Conservation (phyloP, 2,888 invertebrate genomes). For the Odontocerum albicorne region DNA sequence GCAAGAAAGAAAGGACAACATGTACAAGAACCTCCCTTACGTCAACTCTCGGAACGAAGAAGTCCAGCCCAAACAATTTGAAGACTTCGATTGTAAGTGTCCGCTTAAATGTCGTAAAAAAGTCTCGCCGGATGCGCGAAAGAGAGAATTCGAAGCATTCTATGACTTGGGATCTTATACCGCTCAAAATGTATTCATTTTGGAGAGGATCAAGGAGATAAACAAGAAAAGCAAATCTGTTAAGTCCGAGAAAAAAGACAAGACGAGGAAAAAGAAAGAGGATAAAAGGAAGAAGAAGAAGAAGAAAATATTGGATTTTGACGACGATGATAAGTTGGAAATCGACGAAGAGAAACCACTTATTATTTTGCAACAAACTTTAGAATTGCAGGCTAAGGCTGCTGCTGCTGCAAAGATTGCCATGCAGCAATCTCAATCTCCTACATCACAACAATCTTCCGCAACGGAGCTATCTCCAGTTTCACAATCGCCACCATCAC, state of each 20-base stretch:
- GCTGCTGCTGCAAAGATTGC: too few species aligned
- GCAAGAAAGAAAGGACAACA: conserved; percentile 13
- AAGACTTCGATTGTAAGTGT: conserved; percentile 11
- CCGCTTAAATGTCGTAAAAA: conserved; percentile 12
- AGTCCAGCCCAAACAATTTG: conserved; percentile 11
- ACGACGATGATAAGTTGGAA: too few species aligned
- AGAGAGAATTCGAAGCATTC: conserved; percentile 9
- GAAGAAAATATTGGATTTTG: too few species aligned
- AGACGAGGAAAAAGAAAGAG: not conserved
- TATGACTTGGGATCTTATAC: conserved; percentile 16
- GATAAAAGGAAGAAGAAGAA: not conserved
- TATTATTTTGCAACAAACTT: too few species aligned
- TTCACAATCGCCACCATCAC: too few species aligned
- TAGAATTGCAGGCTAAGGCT: too few species aligned
- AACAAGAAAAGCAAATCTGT: conserved; percentile 6
- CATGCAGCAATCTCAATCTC: too few species aligned
- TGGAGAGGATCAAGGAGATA: conserved; percentile 14
- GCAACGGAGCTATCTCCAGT: too few species aligned
- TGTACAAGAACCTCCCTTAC: conserved; percentile 9
- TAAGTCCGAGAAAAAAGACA: conserved; percentile 1
- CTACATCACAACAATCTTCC: too few species aligned
- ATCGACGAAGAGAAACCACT: too few species aligned
- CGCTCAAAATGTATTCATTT: conserved; percentile 20
- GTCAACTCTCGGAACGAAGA: conserved; percentile 9
- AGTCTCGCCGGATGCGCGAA: not conserved